phyloP scores from a whole-genome alignment of 1,140 invertebrate species.

The Bombus turneri region DNA sequence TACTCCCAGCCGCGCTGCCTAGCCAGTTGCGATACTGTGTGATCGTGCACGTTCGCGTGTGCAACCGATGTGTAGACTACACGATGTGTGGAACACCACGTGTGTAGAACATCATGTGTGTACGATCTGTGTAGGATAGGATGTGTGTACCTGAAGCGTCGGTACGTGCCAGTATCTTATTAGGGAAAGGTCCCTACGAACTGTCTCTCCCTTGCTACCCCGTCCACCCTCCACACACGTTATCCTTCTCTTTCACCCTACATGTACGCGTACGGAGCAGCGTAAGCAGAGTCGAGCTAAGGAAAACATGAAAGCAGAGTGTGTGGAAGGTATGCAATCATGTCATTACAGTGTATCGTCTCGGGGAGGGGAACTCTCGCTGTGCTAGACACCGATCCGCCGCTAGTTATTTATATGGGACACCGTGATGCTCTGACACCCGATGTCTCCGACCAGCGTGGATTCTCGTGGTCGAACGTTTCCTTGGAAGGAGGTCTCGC shows the following conservation, averaged over 20 bases:
- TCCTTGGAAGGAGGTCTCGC: neutral
- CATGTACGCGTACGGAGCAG: neutral
- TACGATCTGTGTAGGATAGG: neutral
- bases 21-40: neutral
- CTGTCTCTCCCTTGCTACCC: neutral
- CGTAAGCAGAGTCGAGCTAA: slow-evolving; percentile 14
- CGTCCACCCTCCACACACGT: neutral
- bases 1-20: neutral
- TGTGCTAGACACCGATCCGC: slow-evolving; percentile 47
- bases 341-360: slow-evolving; percentile 60
- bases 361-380: slow-evolving; percentile 33
- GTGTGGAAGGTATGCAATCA: slow-evolving; percentile 70
- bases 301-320: slow-evolving; percentile 52
- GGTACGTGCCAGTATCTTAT: slow-evolving; percentile 53
- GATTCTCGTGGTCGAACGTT: neutral
- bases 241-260: neutral
- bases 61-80: too few species aligned
- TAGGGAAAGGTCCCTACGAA: slow-evolving; percentile 44
- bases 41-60: slow-evolving; percentile 15
- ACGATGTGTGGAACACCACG: too few species aligned
- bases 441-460: slow-evolving; percentile 30
- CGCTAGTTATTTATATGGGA: slow-evolving; percentile 62
- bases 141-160: neutral
- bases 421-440: slow-evolving; percentile 19
- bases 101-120: too few species aligned